Percentiles rank a stretch among this genome's conserved stretches.
Evolutionary conservation across 2,797 vertebrate genomes (phyloP).

Genomic region (Pseudochromis fuscus): DNA sequence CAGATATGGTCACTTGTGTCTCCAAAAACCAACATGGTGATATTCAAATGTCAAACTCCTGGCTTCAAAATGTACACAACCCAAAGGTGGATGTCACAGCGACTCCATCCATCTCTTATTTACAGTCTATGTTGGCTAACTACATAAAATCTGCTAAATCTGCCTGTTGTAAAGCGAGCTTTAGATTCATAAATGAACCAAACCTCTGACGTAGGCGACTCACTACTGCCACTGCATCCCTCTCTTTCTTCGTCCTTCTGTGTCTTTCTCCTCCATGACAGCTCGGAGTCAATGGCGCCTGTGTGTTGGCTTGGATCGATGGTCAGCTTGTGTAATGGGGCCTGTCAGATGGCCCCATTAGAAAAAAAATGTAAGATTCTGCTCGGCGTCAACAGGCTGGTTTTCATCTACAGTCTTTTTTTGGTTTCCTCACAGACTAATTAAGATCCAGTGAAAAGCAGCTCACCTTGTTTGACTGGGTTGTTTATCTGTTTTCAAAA

Average conservation of each 20-base stretch:
- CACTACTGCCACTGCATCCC: background rate
- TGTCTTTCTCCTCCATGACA: slow-evolving; percentile 14
- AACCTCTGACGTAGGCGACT: slow-evolving; percentile 1
- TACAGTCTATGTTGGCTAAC: too few species aligned
- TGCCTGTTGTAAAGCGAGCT: background rate
- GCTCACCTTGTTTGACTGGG: slow-evolving; percentile 22
- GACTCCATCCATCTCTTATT: too few species aligned
- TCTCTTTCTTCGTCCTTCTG: background rate
- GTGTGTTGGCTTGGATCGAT: slow-evolving; percentile 27
- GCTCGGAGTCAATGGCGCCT: slow-evolving; percentile 4
- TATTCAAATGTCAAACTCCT: too few species aligned
- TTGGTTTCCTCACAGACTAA: slow-evolving; percentile 31
- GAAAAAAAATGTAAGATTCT: slow-evolving; percentile 27
- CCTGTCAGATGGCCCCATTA: slow-evolving; percentile 54
- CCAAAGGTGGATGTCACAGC: too few species aligned
- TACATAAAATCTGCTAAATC: too few species aligned
- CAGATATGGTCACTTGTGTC: too few species aligned
- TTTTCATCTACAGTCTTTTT: slow-evolving; percentile 25
- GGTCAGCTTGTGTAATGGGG: slow-evolving; percentile 41
- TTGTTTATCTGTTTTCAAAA: slow-evolving; percentile 24
- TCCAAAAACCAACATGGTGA: too few species aligned
- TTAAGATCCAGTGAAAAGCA: slow-evolving; percentile 22
- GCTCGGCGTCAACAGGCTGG: slow-evolving; percentile 42
- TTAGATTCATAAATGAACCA: slow-evolving; percentile 6
- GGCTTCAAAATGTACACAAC: too few species aligned